These are phyloP conservation scores for Chaenogobius annularis DNA, from an alignment of 2,113 vertebrate species.

Conservation along the genomic window DNA sequence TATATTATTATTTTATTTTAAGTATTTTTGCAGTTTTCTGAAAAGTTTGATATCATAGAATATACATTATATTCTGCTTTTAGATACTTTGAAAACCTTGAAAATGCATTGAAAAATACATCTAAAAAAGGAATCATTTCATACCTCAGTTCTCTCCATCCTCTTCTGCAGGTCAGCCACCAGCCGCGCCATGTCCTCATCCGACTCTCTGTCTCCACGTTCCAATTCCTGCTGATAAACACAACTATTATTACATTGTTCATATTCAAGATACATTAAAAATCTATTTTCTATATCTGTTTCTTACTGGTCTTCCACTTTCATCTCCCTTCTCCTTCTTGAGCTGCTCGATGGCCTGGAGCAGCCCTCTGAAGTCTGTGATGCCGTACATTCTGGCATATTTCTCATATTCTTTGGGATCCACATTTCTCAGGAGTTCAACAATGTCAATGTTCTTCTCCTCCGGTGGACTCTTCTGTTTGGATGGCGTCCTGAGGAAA, in stretches of 20 bases:
- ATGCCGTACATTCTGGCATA: slow-evolving; percentile 98
- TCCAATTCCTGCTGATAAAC: slow-evolving; percentile 84
- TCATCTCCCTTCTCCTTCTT: slow-evolving; percentile 89
- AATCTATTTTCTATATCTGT: neutral
- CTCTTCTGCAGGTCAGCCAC: slow-evolving; percentile 96
- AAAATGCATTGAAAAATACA: too few relatives aligned
- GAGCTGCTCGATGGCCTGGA: slow-evolving; percentile 94
- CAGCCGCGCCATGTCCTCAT: slow-evolving; percentile 92
- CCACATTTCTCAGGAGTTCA: slow-evolving; percentile 96
- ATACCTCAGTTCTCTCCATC: slow-evolving; percentile 92
- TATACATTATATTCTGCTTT: too few relatives aligned
- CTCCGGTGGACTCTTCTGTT: slow-evolving; percentile 89
- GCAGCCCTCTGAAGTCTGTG: slow-evolving; percentile 95
- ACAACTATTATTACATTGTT: neutral
- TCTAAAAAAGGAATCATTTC: neutral
- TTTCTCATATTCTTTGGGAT: slow-evolving; percentile 99
- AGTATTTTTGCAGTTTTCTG: too few relatives aligned
- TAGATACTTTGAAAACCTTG: too few relatives aligned
- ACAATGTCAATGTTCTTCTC: slow-evolving; percentile 93
- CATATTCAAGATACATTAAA: neutral
- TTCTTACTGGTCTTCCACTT: slow-evolving; percentile 84
- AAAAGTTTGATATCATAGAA: too few relatives aligned
- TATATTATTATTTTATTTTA: too few relatives aligned
- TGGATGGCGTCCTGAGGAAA: slow-evolving; percentile 83
- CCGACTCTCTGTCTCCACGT: slow-evolving; percentile 83